phyloP scores from a whole-genome alignment of 92 coral and sea anemone genomes.

The Zoanthus gigantus region DNA sequence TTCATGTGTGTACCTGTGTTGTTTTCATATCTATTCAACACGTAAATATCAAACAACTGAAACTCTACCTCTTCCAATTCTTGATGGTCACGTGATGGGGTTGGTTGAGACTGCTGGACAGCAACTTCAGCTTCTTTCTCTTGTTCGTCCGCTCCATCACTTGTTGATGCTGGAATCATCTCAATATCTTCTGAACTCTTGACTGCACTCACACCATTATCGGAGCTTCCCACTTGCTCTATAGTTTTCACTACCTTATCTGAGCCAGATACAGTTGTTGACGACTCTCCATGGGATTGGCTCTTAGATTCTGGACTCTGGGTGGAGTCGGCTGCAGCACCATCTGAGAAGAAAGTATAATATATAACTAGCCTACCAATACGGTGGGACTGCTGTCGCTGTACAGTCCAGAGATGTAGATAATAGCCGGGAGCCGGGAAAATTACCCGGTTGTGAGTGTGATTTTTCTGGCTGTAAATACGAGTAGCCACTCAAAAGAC shows the following conservation, averaged over 20 bases:
- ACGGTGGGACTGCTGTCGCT: too few species aligned
- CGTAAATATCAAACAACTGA: too few species aligned
- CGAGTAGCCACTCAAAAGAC: too few species aligned
- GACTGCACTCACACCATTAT: slow-evolving; percentile 61
- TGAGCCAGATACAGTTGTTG: slow-evolving; percentile 19
- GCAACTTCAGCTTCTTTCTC: slow-evolving; percentile 59
- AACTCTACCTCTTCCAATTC: slow-evolving; percentile 5
- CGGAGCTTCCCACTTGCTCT: slow-evolving; percentile 85
- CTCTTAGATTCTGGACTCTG: slow-evolving; percentile 78
- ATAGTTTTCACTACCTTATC: slow-evolving; percentile 24
- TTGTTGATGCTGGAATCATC: slow-evolving; percentile 71
- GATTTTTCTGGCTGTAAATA: too few species aligned
- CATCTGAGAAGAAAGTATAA: slow-evolving; percentile 34
- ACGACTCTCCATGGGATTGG: slow-evolving; percentile 35
- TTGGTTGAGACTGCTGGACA: slow-evolving; percentile 18
- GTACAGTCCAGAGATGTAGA: too few species aligned
- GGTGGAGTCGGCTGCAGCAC: slow-evolving; percentile 82
- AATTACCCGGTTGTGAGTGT: too few species aligned
- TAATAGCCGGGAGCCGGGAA: too few species aligned
- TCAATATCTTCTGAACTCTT: slow-evolving; percentile 57
- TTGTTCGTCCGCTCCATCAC: slow-evolving; percentile 53
- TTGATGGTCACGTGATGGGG: slow-evolving; percentile 36
- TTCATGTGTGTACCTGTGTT: too few species aligned
- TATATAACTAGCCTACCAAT: too few species aligned
- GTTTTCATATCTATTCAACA: too few species aligned